A percentile compares a stretch with the other conserved stretches of the same genome.
Conservation (phyloP, 2,888 invertebrate genomes). For the Caenorhabditis becei region DNA sequence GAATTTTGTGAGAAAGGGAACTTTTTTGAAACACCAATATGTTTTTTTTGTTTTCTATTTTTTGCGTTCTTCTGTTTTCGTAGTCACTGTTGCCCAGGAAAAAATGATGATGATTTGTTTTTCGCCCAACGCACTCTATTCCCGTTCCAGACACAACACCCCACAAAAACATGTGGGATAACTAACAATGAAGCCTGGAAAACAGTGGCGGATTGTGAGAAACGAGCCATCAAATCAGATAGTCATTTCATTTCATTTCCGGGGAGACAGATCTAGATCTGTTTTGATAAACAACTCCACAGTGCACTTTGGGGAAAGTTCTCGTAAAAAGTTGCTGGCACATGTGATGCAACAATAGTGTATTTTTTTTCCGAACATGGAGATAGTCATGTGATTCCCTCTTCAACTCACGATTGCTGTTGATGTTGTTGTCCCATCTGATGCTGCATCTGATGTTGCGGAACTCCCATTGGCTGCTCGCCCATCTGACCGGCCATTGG, state of each 20-base stretch:
- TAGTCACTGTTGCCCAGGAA: conserved; percentile 5
- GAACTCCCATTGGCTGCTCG: conserved; percentile 33
- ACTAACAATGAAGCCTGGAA: conserved; percentile 29
- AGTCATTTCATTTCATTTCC: too few relatives aligned
- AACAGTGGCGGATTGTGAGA: neutral
- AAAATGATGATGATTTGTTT: conserved; percentile 39
- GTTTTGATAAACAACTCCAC: too few relatives aligned
- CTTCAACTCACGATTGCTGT: conserved; percentile 37
- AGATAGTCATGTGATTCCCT: neutral
- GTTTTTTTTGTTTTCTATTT: conserved; percentile 9
- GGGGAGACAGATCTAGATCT: too few relatives aligned
- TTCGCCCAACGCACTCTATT: conserved; percentile 20
- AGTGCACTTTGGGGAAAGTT: too few relatives aligned
- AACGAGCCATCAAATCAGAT: too few relatives aligned
- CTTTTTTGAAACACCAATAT: conserved; percentile 19
- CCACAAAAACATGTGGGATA: conserved; percentile 36
- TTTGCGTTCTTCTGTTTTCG: neutral
- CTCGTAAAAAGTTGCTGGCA: too few relatives aligned
- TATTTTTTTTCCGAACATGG: too few relatives aligned
- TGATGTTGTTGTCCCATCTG: conserved; percentile 46
- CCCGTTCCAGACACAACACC: conserved; percentile 42
- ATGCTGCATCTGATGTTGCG: conserved; percentile 37
- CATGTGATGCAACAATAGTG: too few relatives aligned
- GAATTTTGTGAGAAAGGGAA: neutral
- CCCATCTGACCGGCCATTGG: conserved; percentile 30